phyloP scores from a whole-genome alignment of 2,888 invertebrate genomes.

The Ectobius pallidus region DNA sequence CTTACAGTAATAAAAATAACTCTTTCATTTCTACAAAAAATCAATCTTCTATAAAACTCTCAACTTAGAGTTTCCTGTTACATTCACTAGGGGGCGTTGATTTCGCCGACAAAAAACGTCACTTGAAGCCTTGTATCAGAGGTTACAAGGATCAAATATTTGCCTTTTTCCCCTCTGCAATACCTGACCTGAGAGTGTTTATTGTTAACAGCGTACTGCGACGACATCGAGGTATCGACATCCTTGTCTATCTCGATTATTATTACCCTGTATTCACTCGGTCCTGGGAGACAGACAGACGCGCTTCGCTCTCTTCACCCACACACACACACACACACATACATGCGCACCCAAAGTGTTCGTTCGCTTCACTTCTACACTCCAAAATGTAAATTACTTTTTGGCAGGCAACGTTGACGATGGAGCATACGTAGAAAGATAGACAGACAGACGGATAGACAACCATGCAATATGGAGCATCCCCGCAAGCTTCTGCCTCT shows the following conservation, averaged over 20 bases:
- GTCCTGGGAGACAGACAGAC: constrained; percentile 17
- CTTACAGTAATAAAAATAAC: no score
- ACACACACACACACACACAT: no score
- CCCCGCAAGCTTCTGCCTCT: constrained; percentile 13
- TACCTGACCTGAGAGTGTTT: constrained; percentile 13
- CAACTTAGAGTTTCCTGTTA: background rate
- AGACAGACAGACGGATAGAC: constrained; percentile 3
- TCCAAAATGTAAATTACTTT: constrained; percentile 35
- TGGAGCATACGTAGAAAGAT: background rate
- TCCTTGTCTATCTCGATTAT: constrained; percentile 15
- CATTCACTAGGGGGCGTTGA: background rate
- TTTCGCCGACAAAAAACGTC: constrained; percentile 3
- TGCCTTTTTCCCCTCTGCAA: background rate
- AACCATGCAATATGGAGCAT: constrained; percentile 12
- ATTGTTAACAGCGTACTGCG: background rate
- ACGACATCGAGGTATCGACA: background rate
- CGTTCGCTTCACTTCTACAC: constrained; percentile 18
- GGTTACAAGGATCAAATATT: constrained; percentile 1
- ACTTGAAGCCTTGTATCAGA: constrained; percentile 13
- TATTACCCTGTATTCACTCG: constrained; percentile 19
- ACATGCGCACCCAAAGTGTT: constrained; percentile 18
- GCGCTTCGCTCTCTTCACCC: constrained; percentile 13
- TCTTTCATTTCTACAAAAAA: no score
- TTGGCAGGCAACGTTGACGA: constrained; percentile 22
- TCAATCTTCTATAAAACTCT: background rate